phyloP scores from a whole-genome alignment of 2,888 invertebrate species.

The Leptopilina syphax region DNA sequence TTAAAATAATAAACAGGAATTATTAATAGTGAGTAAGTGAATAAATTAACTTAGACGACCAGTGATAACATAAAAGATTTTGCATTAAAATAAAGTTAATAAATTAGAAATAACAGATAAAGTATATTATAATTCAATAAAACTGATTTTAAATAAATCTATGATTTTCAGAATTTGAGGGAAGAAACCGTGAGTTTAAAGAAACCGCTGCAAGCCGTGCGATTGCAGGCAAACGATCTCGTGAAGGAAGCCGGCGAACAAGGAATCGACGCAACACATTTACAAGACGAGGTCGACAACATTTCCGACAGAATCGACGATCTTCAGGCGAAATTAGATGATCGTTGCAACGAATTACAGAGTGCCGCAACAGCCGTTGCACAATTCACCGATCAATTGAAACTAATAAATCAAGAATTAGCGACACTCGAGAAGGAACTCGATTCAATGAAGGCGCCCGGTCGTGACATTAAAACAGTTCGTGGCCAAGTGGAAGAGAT shows the following conservation, averaged over 20 bases:
- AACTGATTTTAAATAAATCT: too few relatives aligned
- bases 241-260: constrained; percentile 86
- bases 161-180: constrained; percentile 78
- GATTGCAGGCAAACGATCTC: constrained; percentile 86
- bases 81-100: too few relatives aligned
- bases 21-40: too few relatives aligned
- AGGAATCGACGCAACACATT: constrained; percentile 86
- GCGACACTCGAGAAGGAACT: constrained; percentile 89
- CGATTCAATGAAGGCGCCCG: constrained; percentile 91
- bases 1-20: too few relatives aligned
- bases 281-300: constrained; percentile 87
- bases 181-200: constrained; percentile 89
- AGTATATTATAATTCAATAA: too few relatives aligned
- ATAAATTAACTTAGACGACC: too few relatives aligned
- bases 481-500: constrained; percentile 90
- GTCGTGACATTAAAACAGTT: constrained; percentile 91
- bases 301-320: constrained; percentile 88
- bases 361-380: constrained; percentile 92
- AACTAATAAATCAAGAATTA: constrained; percentile 86
- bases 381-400: constrained; percentile 93
- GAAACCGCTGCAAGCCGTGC: constrained; percentile 84
- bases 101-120: too few relatives aligned
- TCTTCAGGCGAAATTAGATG: constrained; percentile 86
- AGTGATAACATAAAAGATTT: too few relatives aligned
- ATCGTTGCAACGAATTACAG: constrained; percentile 88